These are phyloP conservation scores for Listrodromus nycthemerus DNA, from an alignment of 2,888 invertebrate genomes.

Conservation along the genomic window DNA sequence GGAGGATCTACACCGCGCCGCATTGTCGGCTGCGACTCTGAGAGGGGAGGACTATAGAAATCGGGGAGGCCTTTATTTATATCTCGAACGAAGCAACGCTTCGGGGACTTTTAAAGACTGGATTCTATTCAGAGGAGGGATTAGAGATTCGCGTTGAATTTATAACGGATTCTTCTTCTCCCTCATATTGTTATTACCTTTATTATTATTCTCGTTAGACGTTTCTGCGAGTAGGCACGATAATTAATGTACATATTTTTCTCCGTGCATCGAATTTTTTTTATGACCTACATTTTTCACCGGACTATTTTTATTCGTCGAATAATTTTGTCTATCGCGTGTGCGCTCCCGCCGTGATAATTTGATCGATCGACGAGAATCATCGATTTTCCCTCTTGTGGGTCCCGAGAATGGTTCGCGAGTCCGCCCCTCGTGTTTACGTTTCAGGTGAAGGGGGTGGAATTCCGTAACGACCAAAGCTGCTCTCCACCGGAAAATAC, in stretches of 20 bases:
- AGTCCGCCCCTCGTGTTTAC: slow-evolving; percentile 57
- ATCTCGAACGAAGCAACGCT: slow-evolving; percentile 23
- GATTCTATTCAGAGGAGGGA: slow-evolving; percentile 28
- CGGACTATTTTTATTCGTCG: neutral
- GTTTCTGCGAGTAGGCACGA: neutral
- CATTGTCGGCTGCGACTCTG: slow-evolving; percentile 1
- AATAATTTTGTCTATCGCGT: neutral
- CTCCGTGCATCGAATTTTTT: neutral
- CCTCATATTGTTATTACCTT: slow-evolving; percentile 1
- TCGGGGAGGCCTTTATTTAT: slow-evolving; percentile 41
- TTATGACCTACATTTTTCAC: neutral
- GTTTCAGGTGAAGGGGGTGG: slow-evolving; percentile 64
- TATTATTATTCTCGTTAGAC: neutral
- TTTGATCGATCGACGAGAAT: slow-evolving; percentile 21
- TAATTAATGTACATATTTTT: neutral
- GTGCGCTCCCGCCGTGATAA: neutral
- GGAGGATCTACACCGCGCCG: neutral
- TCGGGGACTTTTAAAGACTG: slow-evolving; percentile 39
- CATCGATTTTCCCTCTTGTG: slow-evolving; percentile 17
- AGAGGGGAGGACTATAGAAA: slow-evolving; percentile 25
- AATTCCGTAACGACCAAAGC: slow-evolving; percentile 38
- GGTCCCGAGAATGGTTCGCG: slow-evolving; percentile 4
- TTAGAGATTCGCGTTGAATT: slow-evolving; percentile 44
- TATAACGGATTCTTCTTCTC: slow-evolving; percentile 45
- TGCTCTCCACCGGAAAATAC: slow-evolving; percentile 7